These are phyloP conservation scores for Fissipunctia ypsillon DNA, from an alignment of 2,888 invertebrate species.

Conservation along the genomic window DNA sequence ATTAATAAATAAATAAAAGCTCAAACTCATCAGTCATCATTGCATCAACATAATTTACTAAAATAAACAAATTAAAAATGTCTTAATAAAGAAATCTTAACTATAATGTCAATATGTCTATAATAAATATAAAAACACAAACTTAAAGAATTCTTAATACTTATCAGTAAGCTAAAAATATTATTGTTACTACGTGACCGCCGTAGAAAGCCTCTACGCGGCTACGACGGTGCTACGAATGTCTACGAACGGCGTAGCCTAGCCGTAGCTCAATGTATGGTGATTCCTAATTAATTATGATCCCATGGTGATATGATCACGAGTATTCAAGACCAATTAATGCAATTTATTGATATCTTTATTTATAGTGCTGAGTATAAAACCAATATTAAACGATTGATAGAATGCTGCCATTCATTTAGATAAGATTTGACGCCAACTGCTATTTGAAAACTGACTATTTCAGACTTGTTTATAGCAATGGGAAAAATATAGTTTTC, in stretches of 20 bases:
- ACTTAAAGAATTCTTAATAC: background rate
- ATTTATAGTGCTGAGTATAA: background rate
- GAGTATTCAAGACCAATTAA: slow-evolving; percentile 1
- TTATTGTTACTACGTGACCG: background rate
- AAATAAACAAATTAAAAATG: background rate
- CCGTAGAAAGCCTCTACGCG: slow-evolving; percentile 25
- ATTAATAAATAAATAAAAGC: too few relatives aligned
- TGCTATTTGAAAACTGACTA: background rate
- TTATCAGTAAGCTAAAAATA: background rate
- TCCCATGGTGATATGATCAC: background rate
- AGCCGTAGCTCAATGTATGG: background rate
- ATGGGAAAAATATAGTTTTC: background rate
- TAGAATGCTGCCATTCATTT: background rate
- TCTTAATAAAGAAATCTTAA: background rate
- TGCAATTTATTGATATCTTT: background rate
- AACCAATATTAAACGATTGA: background rate
- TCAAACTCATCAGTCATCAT: background rate
- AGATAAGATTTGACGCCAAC: background rate
- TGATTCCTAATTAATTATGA: slow-evolving; percentile 3
- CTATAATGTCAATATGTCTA: background rate
- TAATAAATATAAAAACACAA: background rate
- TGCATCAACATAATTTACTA: background rate
- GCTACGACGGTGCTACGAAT: slow-evolving; percentile 48
- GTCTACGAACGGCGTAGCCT: slow-evolving; percentile 37
- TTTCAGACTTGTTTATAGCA: background rate